A percentile compares a stretch with the other conserved stretches of the same genome.
Evolutionary conservation across 2,888 invertebrate genomes (phyloP).

Genomic region (Lasius fuliginosus): DNA sequence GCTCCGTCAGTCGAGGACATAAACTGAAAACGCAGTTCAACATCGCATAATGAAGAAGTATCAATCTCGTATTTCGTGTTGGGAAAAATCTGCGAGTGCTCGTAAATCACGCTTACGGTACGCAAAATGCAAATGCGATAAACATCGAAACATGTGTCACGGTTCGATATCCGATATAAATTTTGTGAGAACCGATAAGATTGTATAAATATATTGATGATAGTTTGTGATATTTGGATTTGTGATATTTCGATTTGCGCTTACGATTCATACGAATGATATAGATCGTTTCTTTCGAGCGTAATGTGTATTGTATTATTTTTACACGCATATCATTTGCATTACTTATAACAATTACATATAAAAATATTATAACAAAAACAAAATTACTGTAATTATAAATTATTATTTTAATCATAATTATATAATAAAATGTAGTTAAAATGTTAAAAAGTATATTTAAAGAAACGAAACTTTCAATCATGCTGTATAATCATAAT

Average conservation of each 20-base stretch:
- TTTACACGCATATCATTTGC: background rate
- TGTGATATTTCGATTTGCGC: too few relatives aligned
- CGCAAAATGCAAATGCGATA: conserved; percentile 40
- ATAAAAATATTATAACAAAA: background rate
- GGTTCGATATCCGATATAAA: conserved; percentile 22
- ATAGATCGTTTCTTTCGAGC: background rate
- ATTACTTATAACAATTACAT: background rate
- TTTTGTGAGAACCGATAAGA: conserved; percentile 23
- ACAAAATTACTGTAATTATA: background rate
- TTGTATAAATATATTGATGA: conserved; percentile 20
- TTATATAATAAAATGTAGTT: background rate
- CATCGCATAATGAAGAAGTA: conserved; percentile 48
- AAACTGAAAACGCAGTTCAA: conserved; percentile 49
- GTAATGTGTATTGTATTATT: background rate
- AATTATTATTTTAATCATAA: background rate
- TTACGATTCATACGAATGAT: background rate
- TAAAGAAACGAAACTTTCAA: background rate
- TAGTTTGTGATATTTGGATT: conserved; percentile 1
- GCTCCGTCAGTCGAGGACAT: conserved; percentile 25
- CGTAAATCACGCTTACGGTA: conserved; percentile 33
- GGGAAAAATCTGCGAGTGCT: conserved; percentile 28
- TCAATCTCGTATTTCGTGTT: conserved; percentile 29
- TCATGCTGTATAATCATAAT: background rate
- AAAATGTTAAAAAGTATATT: background rate
- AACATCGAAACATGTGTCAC: conserved; percentile 31